Base-by-base conservation (phyloP, 35 echinoderm and acorn worm species). In the Ophiothrix spiculata region DNA sequence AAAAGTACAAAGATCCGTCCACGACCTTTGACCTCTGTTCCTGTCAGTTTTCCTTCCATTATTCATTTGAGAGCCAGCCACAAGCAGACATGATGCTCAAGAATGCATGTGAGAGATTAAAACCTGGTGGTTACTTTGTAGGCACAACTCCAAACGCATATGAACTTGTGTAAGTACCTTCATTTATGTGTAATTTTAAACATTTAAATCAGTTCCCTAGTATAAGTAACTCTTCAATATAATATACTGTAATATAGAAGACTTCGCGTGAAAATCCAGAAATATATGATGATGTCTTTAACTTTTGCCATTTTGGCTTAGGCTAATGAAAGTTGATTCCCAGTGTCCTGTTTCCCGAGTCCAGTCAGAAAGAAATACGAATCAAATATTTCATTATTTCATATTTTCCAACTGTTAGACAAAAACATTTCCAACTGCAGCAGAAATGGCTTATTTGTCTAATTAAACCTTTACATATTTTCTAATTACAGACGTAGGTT, bases 121-220 rank as follows among this genome's bases (percentile, higher is more conserved):
- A 82, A 35, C 95, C 91, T 11, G 95, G 95, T 34, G 92, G 95
- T 6, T 86, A 91, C 81, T 98, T 98, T 77, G 79, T 98, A 73
- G 95, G 95, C 33, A 94, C 95, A 34, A 91, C 90, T 17, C 95
- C 95, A 19, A 91, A 98, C 86, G 88, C 84, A 33, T 94, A 86
- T 87, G 95, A 98, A 88, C 88, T 94, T 82, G 92, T 94, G 95
- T 98, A 83, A 98, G n/a, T n/a, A n/a, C n/a, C n/a, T n/a, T n/a
- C n/a, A n/a, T n/a, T n/a, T n/a, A n/a, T n/a, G n/a, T n/a, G n/a
- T n/a, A n/a, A n/a, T n/a, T n/a, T n/a, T n/a, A n/a, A n/a, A n/a
- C n/a, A n/a, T n/a, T n/a, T n/a, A n/a, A n/a, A n/a, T n/a, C n/a
- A n/a, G n/a, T n/a, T n/a, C n/a, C n/a, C n/a, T n/a, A n/a, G n/a